These are phyloP conservation scores for Pituophis catenifer DNA, from an alignment of 2,113 vertebrate genomes.

Conservation along the genomic window DNA sequence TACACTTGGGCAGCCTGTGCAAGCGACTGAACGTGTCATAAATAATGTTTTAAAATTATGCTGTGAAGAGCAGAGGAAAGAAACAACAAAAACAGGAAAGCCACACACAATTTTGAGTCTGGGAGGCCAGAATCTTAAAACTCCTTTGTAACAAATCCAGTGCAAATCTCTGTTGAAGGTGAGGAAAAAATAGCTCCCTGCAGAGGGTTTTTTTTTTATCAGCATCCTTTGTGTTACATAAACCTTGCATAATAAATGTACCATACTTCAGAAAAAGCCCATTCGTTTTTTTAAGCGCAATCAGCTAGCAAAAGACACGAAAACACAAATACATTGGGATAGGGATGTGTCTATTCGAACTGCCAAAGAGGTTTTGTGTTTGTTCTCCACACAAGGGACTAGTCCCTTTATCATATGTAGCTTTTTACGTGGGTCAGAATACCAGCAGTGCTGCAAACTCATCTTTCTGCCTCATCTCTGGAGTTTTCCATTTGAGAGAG, in stretches of 20 bases:
- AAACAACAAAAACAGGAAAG: slow-evolving; percentile 2
- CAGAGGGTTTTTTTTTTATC: neutral
- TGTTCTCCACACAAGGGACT: neutral
- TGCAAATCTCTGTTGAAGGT: neutral
- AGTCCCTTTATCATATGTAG: neutral
- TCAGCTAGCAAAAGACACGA: slow-evolving; percentile 59
- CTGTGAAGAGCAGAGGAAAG: neutral
- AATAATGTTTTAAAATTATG: slow-evolving; percentile 42
- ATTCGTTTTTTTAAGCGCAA: slow-evolving; percentile 52
- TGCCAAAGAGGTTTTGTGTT: neutral
- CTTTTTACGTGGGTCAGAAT: neutral
- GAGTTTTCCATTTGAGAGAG: neutral
- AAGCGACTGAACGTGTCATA: slow-evolving; percentile 64
- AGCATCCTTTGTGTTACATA: neutral
- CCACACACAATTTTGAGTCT: neutral
- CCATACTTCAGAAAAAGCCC: slow-evolving; percentile 19
- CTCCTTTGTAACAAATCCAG: neutral
- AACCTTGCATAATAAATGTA: neutral
- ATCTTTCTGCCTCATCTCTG: neutral
- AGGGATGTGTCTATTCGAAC: neutral
- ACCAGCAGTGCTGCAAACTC: slow-evolving; percentile 20
- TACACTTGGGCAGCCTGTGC: slow-evolving; percentile 61
- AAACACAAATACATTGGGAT: slow-evolving; percentile 3
- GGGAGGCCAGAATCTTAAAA: slow-evolving; percentile 6
- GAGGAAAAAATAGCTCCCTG: slow-evolving; percentile 30